These are phyloP conservation scores for Habroteleia sp. DNA, from an alignment of 2,888 invertebrate species.

Conservation along the genomic window DNA sequence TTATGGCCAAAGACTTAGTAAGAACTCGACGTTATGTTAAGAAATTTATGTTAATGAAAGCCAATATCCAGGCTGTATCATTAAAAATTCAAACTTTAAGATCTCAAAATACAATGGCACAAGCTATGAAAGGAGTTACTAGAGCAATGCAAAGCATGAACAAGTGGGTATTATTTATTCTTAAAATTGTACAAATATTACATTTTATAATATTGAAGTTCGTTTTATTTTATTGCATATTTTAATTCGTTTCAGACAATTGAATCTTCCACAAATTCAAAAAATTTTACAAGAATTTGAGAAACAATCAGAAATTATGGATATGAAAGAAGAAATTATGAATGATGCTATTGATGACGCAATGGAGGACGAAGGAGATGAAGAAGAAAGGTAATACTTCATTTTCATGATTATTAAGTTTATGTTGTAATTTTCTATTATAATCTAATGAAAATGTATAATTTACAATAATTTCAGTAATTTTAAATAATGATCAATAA, in stretches of 20 bases:
- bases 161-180: constrained; percentile 77
- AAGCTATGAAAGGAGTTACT: constrained; percentile 99
- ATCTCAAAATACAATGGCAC: constrained; percentile 99
- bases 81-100: constrained; percentile 98
- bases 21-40: constrained; percentile 96
- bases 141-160: constrained; percentile 99
- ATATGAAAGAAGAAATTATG: constrained; percentile 99
- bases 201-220: too few species aligned
- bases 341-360: constrained; percentile 99
- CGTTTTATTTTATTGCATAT: constrained; percentile 1
- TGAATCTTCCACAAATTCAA: constrained; percentile 99
- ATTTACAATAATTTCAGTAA: background rate
- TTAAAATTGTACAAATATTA: too few species aligned
- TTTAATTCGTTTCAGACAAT: constrained; percentile 83
- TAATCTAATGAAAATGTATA: too few species aligned
- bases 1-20: constrained; percentile 99
- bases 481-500: too few species aligned
- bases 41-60: constrained; percentile 99
- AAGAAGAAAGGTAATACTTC: constrained; percentile 91
- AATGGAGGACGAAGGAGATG: constrained; percentile 98
- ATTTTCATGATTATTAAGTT: background rate
- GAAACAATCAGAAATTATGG: constrained; percentile 99
- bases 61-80: constrained; percentile 98
- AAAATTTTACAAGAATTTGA: constrained; percentile 98
- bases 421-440: too few species aligned